phyloP scores from a whole-genome alignment of 2,888 invertebrate genomes.

The Sisyra terminalis region DNA sequence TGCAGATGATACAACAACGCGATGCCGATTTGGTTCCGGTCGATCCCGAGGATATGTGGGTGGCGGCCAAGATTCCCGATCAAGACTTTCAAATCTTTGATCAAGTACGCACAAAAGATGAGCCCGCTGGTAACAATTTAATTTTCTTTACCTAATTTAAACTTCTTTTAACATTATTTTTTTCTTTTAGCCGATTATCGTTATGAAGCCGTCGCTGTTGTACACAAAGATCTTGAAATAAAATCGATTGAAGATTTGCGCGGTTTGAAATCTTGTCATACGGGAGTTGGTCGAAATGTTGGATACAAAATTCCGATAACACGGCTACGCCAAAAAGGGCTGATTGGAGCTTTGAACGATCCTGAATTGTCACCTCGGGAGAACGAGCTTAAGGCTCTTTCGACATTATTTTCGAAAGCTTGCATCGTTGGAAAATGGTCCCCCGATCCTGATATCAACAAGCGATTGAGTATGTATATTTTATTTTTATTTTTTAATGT shows the following conservation, averaged over 20 bases:
- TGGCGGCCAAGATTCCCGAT: slow-evolving; percentile 53
- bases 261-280: slow-evolving; percentile 72
- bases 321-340: slow-evolving; percentile 53
- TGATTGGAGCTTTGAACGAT: slow-evolving; percentile 50
- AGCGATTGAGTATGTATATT: slow-evolving; percentile 49
- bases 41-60: slow-evolving; percentile 80
- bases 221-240: slow-evolving; percentile 58
- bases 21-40: slow-evolving; percentile 69
- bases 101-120: slow-evolving; percentile 60
- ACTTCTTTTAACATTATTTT: slow-evolving; percentile 5
- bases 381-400: slow-evolving; percentile 66
- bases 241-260: slow-evolving; percentile 48
- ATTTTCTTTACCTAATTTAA: neutral
- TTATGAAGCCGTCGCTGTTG: slow-evolving; percentile 67
- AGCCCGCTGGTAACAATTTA: slow-evolving; percentile 44
- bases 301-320: slow-evolving; percentile 74
- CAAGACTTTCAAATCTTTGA: slow-evolving; percentile 60
- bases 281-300: slow-evolving; percentile 73
- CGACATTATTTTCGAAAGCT: slow-evolving; percentile 62
- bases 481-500: too few species aligned
- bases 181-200: slow-evolving; percentile 47
- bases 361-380: slow-evolving; percentile 53
- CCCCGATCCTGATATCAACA: slow-evolving; percentile 51
- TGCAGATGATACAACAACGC: slow-evolving; percentile 54
- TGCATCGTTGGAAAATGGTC: slow-evolving; percentile 80